Percentiles rank a stretch among this genome's conserved stretches.
phyloP scores from a whole-genome alignment of 2,113 vertebrate genomes.

The Phaethon lepturus region DNA sequence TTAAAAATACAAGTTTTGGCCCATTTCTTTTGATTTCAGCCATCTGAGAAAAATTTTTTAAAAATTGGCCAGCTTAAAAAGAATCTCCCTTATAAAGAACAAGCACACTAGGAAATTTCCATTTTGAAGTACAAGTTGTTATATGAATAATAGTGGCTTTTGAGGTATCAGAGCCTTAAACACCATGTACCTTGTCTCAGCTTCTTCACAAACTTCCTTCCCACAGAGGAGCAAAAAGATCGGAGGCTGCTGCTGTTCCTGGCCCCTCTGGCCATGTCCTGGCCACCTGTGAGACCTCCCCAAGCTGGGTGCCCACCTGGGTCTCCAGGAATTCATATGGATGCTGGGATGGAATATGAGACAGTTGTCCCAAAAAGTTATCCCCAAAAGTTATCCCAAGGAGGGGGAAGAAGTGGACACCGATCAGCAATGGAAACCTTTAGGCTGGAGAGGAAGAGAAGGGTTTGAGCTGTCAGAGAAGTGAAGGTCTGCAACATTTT shows the following conservation, averaged over 20 bases:
- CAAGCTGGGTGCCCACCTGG: not conserved
- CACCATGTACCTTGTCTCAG: too few species aligned
- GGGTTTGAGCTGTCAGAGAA: not conserved
- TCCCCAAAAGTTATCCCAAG: not conserved
- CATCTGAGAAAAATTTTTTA: not conserved
- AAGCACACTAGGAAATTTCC: not conserved
- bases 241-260: too few species aligned
- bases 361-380: not conserved
- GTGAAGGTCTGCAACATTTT: not conserved
- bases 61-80: not conserved
- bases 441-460: not conserved
- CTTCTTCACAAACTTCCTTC: not conserved
- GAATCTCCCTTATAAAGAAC: not conserved
- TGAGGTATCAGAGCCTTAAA: not conserved
- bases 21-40: not conserved
- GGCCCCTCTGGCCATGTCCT: not conserved
- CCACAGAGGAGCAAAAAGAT: not conserved
- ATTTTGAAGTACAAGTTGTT: not conserved
- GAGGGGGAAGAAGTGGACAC: not conserved
- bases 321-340: not conserved
- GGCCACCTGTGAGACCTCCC: not conserved
- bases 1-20: not conserved
- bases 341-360: not conserved
- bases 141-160: not conserved
- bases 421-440: not conserved